Evolutionary conservation across 2,797 vertebrate species (phyloP).

Genomic region (Schizopygopsis pylzovi): DNA sequence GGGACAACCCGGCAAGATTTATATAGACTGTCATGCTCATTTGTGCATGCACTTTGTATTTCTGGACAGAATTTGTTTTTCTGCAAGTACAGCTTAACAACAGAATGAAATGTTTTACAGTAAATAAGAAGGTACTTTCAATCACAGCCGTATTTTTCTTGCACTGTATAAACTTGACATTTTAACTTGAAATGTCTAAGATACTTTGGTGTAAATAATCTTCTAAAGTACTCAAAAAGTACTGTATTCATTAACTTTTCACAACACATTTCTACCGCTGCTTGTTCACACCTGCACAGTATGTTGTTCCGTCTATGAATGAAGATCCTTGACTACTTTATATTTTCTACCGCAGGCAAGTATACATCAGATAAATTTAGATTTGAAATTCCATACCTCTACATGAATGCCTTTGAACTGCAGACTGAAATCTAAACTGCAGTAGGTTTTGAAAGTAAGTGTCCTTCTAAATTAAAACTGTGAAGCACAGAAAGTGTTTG

Average conservation of each 20-base stretch:
- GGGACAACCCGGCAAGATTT: conserved; percentile 49
- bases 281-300: neutral
- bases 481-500: conserved; percentile 19
- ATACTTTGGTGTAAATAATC: neutral
- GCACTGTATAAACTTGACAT: neutral
- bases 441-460: conserved; percentile 4
- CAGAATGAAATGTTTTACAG: neutral
- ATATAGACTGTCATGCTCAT: conserved; percentile 65
- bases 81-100: neutral
- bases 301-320: conserved; percentile 7
- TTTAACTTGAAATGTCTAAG: neutral
- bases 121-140: neutral
- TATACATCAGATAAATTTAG: neutral
- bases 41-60: conserved; percentile 70
- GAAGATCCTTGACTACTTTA: neutral
- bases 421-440: neutral
- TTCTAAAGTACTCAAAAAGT: neutral
- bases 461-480: conserved; percentile 6
- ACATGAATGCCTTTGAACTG: neutral
- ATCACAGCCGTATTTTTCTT: neutral
- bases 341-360: conserved; percentile 15
- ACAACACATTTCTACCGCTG: neutral
- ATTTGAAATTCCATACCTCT: conserved; percentile 25
- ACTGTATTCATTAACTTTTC: neutral
- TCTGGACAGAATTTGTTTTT: conserved; percentile 19